These are phyloP conservation scores for Callyntrura guangdongensis DNA, from an alignment of 2,888 invertebrate genomes.

Conservation along the genomic window DNA sequence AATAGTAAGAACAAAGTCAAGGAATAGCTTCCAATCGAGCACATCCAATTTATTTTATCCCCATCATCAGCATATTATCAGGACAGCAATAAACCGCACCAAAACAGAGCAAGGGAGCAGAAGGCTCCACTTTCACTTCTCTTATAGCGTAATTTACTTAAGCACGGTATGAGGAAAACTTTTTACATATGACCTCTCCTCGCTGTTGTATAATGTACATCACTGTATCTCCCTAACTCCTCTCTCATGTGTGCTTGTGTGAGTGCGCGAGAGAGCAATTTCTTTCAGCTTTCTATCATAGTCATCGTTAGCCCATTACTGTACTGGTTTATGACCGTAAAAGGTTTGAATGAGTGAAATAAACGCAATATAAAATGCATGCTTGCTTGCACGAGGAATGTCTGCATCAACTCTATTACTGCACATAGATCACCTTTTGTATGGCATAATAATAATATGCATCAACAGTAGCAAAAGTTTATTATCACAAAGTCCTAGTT, in stretches of 20 bases:
- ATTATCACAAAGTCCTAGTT: conserved; percentile 42
- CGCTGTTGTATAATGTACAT: conserved; percentile 25
- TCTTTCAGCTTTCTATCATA: conserved; percentile 66
- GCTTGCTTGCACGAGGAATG: conserved; percentile 58
- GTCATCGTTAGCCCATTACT: conserved; percentile 71
- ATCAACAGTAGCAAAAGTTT: conserved; percentile 18
- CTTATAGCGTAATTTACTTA: conserved; percentile 30
- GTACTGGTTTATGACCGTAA: conserved; percentile 72
- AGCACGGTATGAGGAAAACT: conserved; percentile 42
- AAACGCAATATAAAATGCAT: conserved; percentile 77
- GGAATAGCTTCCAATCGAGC: conserved; percentile 73
- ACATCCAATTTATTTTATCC: conserved; percentile 78
- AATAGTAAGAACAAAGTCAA: conserved; percentile 69
- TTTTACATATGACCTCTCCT: conserved; percentile 56
- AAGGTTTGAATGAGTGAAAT: conserved; percentile 74
- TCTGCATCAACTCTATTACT: conserved; percentile 22
- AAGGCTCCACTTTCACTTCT: conserved; percentile 37
- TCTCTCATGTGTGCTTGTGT: not conserved
- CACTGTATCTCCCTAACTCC: conserved; percentile 11
- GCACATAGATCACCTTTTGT: not conserved
- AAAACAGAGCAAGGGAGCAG: conserved; percentile 51
- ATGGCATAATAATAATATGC: not conserved
- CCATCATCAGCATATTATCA: conserved; percentile 78
- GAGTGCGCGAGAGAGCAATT: conserved; percentile 66
- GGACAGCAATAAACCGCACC: conserved; percentile 76